These are phyloP conservation scores for Malurus splendens DNA, from an alignment of 2,797 vertebrate species.

Conservation along the genomic window DNA sequence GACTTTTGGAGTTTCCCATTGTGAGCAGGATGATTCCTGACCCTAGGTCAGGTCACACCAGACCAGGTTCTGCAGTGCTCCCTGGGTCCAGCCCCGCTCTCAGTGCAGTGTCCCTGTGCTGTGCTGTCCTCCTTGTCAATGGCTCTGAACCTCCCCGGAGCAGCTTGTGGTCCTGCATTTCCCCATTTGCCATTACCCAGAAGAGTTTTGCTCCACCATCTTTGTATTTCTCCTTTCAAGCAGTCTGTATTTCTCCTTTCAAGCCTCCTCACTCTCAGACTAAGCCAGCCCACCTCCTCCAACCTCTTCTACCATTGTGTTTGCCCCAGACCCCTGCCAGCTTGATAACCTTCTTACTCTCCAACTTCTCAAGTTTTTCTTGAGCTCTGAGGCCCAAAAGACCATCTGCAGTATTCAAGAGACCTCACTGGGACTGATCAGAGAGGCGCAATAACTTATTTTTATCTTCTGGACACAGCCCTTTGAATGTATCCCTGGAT, in stretches of 20 bases:
- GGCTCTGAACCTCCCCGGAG: not conserved
- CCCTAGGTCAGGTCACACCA: not conserved
- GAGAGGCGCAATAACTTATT: not conserved
- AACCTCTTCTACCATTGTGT: rapidly evolving
- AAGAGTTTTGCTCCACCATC: not conserved
- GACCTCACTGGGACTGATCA: not conserved
- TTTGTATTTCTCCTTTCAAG: not conserved
- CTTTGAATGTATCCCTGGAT: not conserved
- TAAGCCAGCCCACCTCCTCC: not conserved
- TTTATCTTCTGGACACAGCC: not conserved
- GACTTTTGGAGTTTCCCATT: not conserved
- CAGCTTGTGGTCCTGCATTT: not conserved
- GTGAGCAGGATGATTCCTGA: not conserved
- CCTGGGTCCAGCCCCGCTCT: not conserved
- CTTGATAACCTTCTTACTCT: not conserved
- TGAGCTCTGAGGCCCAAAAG: not conserved
- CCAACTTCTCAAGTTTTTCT: not conserved
- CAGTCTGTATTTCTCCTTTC: not conserved
- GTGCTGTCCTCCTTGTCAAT: not conserved
- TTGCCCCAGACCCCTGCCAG: not conserved
- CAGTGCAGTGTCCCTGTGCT: not conserved
- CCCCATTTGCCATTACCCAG: not conserved
- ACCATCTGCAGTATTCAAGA: not conserved
- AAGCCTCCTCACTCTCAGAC: not conserved
- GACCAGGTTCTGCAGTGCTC: not conserved